These are phyloP conservation scores for Blastobasis adustella DNA, from an alignment of 2,888 invertebrate species.

Conservation along the genomic window DNA sequence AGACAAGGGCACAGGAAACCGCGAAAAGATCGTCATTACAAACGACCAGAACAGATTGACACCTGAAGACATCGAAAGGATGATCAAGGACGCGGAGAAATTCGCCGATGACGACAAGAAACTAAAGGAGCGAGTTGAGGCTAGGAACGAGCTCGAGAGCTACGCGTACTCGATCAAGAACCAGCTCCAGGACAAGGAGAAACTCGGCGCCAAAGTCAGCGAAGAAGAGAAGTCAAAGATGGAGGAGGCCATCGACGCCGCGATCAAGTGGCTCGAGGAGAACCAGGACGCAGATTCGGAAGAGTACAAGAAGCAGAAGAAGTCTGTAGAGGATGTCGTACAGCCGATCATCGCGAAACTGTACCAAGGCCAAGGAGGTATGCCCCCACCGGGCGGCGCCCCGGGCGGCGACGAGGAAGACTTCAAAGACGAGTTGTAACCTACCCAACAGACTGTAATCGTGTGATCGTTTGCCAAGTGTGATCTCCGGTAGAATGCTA, in stretches of 20 bases:
- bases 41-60: constrained; percentile 98
- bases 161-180: constrained; percentile 98
- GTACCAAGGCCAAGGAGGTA: constrained; percentile 90
- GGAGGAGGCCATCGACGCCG: constrained; percentile 96
- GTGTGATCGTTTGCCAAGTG: constrained; percentile 56
- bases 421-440: constrained; percentile 89
- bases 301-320: constrained; percentile 95
- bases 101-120: constrained; percentile 99
- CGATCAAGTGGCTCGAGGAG: constrained; percentile 98
- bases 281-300: constrained; percentile 95
- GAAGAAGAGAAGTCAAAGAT: constrained; percentile 95
- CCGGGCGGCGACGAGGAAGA: constrained; percentile 80
- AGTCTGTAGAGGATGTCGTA: constrained; percentile 94
- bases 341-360: constrained; percentile 98
- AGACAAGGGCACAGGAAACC: constrained; percentile 99
- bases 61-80: constrained; percentile 98
- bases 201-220: constrained; percentile 90
- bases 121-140: constrained; percentile 95
- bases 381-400: constrained; percentile 83
- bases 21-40: constrained; percentile 98
- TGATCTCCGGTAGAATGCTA: constrained; percentile 46
- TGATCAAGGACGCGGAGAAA: constrained; percentile 99
- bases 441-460: constrained; percentile 41
- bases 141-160: constrained; percentile 96
- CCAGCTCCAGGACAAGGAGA: constrained; percentile 96